These are phyloP conservation scores for Idaea aversata DNA, from an alignment of 2,888 invertebrate species.

Conservation along the genomic window DNA sequence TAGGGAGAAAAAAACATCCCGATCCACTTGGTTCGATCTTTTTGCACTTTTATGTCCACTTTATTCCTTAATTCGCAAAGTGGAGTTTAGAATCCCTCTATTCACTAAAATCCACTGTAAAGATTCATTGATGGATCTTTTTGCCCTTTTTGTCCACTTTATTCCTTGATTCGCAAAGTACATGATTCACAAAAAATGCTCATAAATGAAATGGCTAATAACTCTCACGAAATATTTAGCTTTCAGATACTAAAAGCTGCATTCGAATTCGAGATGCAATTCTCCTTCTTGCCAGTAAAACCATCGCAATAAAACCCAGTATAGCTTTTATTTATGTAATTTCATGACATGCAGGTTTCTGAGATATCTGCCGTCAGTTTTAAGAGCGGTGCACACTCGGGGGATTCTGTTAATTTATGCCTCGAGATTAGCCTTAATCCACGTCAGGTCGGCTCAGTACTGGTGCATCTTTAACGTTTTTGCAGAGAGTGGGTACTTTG, in stretches of 20 bases:
- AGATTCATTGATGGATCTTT: too few relatives aligned
- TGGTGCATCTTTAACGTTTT: conserved; percentile 9
- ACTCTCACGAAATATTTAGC: too few relatives aligned
- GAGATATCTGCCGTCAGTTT: background rate
- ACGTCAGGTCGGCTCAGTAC: conserved; percentile 10
- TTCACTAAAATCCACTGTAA: too few relatives aligned
- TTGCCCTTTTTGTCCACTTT: too few relatives aligned
- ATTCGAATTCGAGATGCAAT: background rate
- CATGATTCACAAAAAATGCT: too few relatives aligned
- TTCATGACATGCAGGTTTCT: conserved; percentile 1
- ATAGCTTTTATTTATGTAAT: conserved; percentile 26
- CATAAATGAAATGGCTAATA: too few relatives aligned
- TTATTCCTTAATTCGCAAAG: too few relatives aligned
- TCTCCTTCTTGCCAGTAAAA: conserved; percentile 4
- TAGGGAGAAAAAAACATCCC: too few relatives aligned
- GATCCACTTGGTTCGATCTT: too few relatives aligned
- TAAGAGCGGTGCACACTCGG: conserved; percentile 19
- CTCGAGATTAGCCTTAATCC: conserved; percentile 39
- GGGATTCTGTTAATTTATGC: conserved; percentile 49
- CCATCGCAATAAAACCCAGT: conserved; percentile 14
- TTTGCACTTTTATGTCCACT: too few relatives aligned
- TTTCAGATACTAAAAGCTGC: background rate
- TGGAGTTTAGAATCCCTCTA: too few relatives aligned
- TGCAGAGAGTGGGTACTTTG: background rate
- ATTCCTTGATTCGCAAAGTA: too few relatives aligned